phyloP scores from a whole-genome alignment of 2,888 invertebrate genomes.

The Drosophila greeni region DNA sequence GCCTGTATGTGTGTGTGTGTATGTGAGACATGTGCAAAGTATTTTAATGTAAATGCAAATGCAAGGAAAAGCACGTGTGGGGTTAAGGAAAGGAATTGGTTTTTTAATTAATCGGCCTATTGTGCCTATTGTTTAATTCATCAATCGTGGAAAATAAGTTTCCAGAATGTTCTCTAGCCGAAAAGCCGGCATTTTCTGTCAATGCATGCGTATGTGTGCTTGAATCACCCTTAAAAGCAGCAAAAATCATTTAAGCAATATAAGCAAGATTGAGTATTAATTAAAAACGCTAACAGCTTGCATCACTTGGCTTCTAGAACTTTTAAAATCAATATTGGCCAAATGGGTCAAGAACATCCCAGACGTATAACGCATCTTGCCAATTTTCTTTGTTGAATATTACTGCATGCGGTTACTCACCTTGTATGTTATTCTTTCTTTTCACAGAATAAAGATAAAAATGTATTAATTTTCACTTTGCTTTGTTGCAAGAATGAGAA shows the following conservation, averaged over 20 bases:
- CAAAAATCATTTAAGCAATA: not conserved
- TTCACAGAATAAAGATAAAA: constrained; percentile 54
- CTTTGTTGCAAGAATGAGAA: constrained; percentile 55
- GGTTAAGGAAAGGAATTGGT: not conserved
- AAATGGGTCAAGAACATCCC: constrained; percentile 42
- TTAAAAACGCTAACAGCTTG: not conserved
- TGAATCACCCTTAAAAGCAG: constrained; percentile 15
- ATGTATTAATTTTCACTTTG: constrained; percentile 50
- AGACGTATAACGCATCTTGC: not conserved
- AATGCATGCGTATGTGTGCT: not conserved
- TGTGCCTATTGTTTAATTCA: constrained; percentile 13
- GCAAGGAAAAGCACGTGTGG: constrained; percentile 10
- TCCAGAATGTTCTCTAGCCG: constrained; percentile 29
- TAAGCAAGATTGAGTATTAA: too few species aligned
- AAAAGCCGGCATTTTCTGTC: constrained; percentile 9
- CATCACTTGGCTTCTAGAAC: constrained; percentile 34
- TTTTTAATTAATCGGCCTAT: constrained; percentile 8
- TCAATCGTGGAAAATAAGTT: not conserved
- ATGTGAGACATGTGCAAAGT: constrained; percentile 13
- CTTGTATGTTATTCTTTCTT: constrained; percentile 58
- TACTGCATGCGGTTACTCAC: constrained; percentile 48
- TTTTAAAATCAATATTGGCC: constrained; percentile 46
- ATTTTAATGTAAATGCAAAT: constrained; percentile 1
- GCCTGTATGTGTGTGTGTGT: not conserved
- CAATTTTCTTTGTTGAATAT: not conserved